Evolutionary conservation across 2,113 vertebrate species (phyloP).

Genomic region (Stegastes partitus): DNA sequence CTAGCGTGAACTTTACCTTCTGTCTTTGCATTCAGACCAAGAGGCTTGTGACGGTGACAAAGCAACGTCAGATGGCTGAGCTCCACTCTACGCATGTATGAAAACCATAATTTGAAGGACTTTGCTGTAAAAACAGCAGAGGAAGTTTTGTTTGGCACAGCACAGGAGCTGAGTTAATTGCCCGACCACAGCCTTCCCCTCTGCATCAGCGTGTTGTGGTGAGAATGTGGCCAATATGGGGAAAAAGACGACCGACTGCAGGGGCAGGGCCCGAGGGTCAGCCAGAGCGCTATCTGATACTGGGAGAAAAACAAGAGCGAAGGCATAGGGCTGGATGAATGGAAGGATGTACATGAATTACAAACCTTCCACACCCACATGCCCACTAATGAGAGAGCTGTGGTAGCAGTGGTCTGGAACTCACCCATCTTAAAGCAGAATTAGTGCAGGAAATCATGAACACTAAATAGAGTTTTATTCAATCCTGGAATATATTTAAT

Average conservation of each 20-base stretch:
- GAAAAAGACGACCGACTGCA: slow-evolving; percentile 51
- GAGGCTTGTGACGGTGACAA: slow-evolving; percentile 70
- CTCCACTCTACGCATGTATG: slow-evolving; percentile 67
- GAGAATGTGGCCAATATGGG: slow-evolving; percentile 69
- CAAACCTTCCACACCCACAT: slow-evolving; percentile 62
- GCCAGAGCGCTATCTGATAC: slow-evolving; percentile 72
- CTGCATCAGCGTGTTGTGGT: slow-evolving; percentile 77
- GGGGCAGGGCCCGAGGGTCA: slow-evolving; percentile 69
- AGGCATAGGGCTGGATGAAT: slow-evolving; percentile 40
- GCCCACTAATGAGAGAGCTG: slow-evolving; percentile 68
- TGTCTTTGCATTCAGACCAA: slow-evolving; percentile 20
- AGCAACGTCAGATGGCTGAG: slow-evolving; percentile 61
- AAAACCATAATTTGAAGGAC: slow-evolving; percentile 83
- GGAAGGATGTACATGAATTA: slow-evolving; percentile 47
- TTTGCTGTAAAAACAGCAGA: slow-evolving; percentile 84
- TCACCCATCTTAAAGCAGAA: slow-evolving; percentile 66
- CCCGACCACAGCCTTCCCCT: slow-evolving; percentile 82
- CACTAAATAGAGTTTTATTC: slow-evolving; percentile 63
- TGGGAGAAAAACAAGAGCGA: slow-evolving; percentile 55
- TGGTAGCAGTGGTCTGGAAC: slow-evolving; percentile 66
- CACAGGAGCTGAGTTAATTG: slow-evolving; percentile 80
- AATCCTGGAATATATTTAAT: slow-evolving; percentile 64
- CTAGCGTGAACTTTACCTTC: slow-evolving; percentile 48
- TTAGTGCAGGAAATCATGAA: slow-evolving; percentile 69
- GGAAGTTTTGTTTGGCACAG: slow-evolving; percentile 86